Evolutionary conservation across 35 echinoderm and acorn worm genomes (phyloP), one percentile per base, ranked within the genome.

Genomic region (Lytechinus pictus): DNA sequence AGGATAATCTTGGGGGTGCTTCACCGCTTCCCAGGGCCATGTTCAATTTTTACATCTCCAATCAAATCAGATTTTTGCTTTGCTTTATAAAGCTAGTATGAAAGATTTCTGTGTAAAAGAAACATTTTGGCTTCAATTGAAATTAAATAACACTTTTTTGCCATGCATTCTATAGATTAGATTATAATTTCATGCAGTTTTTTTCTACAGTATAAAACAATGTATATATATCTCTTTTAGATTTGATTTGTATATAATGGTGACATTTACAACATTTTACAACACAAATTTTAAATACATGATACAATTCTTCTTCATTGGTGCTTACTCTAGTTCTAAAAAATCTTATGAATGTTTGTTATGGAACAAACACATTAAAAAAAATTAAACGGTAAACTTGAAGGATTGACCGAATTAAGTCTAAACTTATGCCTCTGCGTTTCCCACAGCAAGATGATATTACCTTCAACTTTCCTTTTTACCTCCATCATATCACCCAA

Each of bases 271-370:
- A 79, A n/a, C 19, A 79, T 24, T 79, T 14, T 79, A 79, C 66
- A 79, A 79, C 66, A 79, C 66, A 79, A 60, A 79, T 79, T n/a
- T 79, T 24, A 79, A 79, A 79, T 79, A 79, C 66, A 79, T 79
- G 66, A 24, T 79, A 79, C n/a, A 4, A 5, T 5, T 19, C 19
- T 24, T n/a, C 19, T 5, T 79, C 19, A 24, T 19, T 7, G 21
- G 8, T 24, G 19, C 8, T 79, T 13, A 11, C 56, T 58, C 9
- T 8, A 58, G 56, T 58, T 58, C 13, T 58, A 16, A 79, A 79
- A 44, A 44, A 44, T 44, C 33, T 79, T 24, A 79, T 16, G 14
- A 79, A 79, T 79, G 21, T 79, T 24, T n/a, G 66, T n/a, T 79
- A 24, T 79, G 4, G n/a, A n/a, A 79, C 16, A 79, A 24, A 79